These are phyloP conservation scores for Agrotis puta DNA, from an alignment of 2,888 invertebrate species.

Conservation along the genomic window DNA sequence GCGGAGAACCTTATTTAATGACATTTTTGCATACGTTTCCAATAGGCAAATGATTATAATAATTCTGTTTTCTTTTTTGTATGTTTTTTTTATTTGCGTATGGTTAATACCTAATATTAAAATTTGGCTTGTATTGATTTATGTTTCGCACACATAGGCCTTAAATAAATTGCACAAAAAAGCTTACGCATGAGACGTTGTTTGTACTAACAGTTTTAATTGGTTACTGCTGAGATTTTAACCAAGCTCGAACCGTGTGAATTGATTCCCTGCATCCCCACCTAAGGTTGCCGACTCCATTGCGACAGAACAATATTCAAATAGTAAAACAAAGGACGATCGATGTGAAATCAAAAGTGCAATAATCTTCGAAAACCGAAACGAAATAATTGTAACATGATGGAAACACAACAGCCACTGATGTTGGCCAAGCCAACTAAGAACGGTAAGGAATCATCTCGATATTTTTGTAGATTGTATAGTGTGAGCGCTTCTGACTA, in stretches of 20 bases:
- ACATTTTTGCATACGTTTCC: slow-evolving; percentile 8
- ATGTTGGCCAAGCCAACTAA: slow-evolving; percentile 45
- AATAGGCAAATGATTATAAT: neutral
- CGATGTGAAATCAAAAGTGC: slow-evolving; percentile 29
- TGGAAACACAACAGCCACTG: slow-evolving; percentile 46
- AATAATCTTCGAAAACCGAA: slow-evolving; percentile 5
- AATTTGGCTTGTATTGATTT: neutral
- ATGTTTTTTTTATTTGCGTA: no score
- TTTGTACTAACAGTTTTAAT: slow-evolving; percentile 38
- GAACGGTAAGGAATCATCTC: slow-evolving; percentile 42
- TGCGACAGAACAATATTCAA: neutral
- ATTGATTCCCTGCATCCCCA: slow-evolving; percentile 10
- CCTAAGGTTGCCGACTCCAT: slow-evolving; percentile 24
- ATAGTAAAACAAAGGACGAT: slow-evolving; percentile 3
- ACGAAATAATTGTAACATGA: slow-evolving; percentile 15
- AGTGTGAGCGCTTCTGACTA: neutral
- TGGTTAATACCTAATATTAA: neutral
- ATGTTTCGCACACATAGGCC: neutral
- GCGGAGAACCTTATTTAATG: slow-evolving; percentile 31
- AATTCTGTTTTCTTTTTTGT: neutral
- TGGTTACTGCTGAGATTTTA: slow-evolving; percentile 1
- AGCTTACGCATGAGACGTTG: slow-evolving; percentile 50
- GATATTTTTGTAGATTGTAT: neutral
- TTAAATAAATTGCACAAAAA: slow-evolving; percentile 23
- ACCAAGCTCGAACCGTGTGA: slow-evolving; percentile 12